Percentiles rank a stretch among this genome's conserved stretches.
Conservation (phyloP, 2,888 invertebrate species). For the Pristionchus arcanus region DNA sequence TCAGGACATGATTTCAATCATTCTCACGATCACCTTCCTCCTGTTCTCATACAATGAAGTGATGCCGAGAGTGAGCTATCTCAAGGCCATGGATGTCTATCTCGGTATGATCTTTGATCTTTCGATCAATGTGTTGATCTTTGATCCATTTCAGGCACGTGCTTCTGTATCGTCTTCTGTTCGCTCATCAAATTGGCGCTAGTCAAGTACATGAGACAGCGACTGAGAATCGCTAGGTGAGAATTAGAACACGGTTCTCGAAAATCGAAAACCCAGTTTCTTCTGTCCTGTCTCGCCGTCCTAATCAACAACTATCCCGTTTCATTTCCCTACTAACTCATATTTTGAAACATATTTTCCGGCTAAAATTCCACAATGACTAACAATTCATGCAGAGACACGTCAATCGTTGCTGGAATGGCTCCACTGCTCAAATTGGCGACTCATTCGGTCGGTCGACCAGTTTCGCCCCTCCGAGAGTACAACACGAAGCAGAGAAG, state of each 20-base stretch:
- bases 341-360: neutral
- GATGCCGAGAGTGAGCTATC: conserved; percentile 58
- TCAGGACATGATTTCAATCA: conserved; percentile 78
- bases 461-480: conserved; percentile 49
- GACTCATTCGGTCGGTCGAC: conserved; percentile 56
- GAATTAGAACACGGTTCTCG: conserved; percentile 5
- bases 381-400: conserved; percentile 63
- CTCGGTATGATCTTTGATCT: conserved; percentile 59
- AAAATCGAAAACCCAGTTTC: no score
- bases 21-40: conserved; percentile 77
- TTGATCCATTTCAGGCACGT: conserved; percentile 63
- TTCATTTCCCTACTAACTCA: neutral
- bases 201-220: conserved; percentile 77
- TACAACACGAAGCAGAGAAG: conserved; percentile 48
- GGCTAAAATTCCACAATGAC: neutral
- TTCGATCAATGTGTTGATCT: neutral
- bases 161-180: conserved; percentile 77
- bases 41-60: conserved; percentile 74
- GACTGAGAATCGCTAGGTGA: conserved; percentile 58
- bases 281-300: conserved; percentile 1
- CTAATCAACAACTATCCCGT: neutral
- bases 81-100: conserved; percentile 76
- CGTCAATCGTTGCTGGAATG: conserved; percentile 75
- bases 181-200: conserved; percentile 78
- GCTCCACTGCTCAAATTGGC: conserved; percentile 70